These are phyloP conservation scores for Beris chalybata DNA, from an alignment of 2,888 invertebrate species.

Conservation along the genomic window DNA sequence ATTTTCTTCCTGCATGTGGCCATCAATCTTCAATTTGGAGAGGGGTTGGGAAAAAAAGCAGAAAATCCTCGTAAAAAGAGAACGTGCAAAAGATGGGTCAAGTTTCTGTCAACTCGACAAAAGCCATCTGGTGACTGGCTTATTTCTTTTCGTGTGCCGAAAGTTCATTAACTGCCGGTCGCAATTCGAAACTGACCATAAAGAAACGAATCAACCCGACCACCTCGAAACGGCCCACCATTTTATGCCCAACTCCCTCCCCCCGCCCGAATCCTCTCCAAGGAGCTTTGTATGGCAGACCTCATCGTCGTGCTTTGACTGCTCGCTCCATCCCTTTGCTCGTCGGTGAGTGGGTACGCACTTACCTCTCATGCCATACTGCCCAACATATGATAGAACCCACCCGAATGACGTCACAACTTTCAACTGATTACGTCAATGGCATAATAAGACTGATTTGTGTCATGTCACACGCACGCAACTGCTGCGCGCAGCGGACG, in stretches of 20 bases:
- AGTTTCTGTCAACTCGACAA: constrained; percentile 29
- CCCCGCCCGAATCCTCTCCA: background rate
- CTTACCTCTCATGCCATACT: background rate
- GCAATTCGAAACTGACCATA: constrained; percentile 23
- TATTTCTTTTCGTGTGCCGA: background rate
- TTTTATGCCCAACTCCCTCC: background rate
- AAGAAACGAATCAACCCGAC: background rate
- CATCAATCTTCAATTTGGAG: constrained; percentile 25
- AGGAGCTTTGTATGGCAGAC: background rate
- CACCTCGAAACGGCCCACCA: background rate
- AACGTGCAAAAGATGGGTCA: constrained; percentile 26
- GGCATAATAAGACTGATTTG: constrained; percentile 2
- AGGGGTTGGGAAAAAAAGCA: background rate
- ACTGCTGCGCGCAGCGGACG: constrained; percentile 12
- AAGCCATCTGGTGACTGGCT: constrained; percentile 16
- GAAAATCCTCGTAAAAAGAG: constrained; percentile 23
- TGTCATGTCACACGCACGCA: constrained; percentile 12
- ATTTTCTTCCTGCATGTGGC: constrained; percentile 10
- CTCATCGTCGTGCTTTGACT: background rate
- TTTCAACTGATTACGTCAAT: constrained; percentile 14
- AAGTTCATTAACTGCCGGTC: constrained; percentile 19
- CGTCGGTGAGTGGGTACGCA: background rate
- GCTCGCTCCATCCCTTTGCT: background rate
- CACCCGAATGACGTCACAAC: constrained; percentile 16
- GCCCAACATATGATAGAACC: background rate